Evolutionary conservation across 1,140 invertebrate genomes (phyloP), one percentile per base, ranked within the genome.

Genomic region (Lerema accius): DNA sequence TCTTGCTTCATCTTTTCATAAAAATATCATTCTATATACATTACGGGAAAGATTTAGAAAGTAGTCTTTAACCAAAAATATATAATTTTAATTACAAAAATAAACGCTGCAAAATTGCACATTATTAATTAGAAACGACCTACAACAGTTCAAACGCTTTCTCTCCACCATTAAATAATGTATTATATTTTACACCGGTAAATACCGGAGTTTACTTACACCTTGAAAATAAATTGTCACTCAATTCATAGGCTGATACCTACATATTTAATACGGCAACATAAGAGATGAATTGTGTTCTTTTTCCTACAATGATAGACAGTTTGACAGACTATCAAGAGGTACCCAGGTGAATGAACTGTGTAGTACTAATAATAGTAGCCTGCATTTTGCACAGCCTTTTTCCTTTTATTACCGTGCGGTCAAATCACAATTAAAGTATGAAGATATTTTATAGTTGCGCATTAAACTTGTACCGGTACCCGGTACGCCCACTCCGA

Each of bases 321-420:
- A 53, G 50, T 53, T 14, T 53, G 50, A 35, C 35, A 40, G 17
- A 32, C 35, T 53, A 46, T 46, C 43, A n/a, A 53, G 19, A 40
- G 35, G n/a, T n/a, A n/a, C n/a, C 3, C 3, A 37, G 50, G 50
- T 53, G 32, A 53, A 53, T 23, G 35, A 53, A 53, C 50, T 40
- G 35, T 23, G 19, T 9, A 32, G 9, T 7, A 32, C 4, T 37
- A 51, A 13, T 19, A 51, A 32, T 13, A 51, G 16, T 51, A 51
- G 15, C n/a, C 32, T 35, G 49, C 32, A 19, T 19, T 51, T 39
- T 17, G 14, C 5, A 43, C 13, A 43, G 9, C 16, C 40, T 15
- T 43, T 43, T 43, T 9, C 10, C 14, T 43, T 43, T 43, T 43
- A 43, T 43, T 43, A 43, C 6, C 15, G 16, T 13, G 5, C 37